Conservation (phyloP, 2,888 invertebrate genomes). For the Acronicta psi region DNA sequence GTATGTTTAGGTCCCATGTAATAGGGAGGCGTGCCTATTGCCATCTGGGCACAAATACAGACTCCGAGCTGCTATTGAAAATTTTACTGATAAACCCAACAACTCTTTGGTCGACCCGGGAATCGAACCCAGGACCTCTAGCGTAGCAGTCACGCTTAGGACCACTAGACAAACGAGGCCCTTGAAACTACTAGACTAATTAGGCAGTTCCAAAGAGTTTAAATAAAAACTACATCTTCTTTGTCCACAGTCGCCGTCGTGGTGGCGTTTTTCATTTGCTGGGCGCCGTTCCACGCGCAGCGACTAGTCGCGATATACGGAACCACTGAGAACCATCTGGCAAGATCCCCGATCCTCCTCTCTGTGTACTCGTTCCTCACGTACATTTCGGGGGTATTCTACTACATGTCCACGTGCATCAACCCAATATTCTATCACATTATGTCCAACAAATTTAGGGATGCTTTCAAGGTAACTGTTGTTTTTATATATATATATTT, state of each 20-base stretch:
- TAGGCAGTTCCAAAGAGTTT: no score
- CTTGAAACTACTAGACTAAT: no score
- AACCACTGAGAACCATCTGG: slow-evolving; percentile 79
- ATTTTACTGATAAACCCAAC: no score
- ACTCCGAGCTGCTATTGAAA: no score
- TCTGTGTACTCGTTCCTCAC: slow-evolving; percentile 92
- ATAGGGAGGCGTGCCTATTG: no score
- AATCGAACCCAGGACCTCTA: no score
- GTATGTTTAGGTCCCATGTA: no score
- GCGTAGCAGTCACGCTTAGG: no score
- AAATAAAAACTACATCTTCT: neutral
- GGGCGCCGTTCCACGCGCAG: slow-evolving; percentile 98
- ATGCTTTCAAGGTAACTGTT: slow-evolving; percentile 94
- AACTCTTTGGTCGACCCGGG: no score
- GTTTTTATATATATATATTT: no score
- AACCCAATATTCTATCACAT: slow-evolving; percentile 98
- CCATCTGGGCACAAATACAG: no score
- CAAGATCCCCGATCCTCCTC: slow-evolving; percentile 81
- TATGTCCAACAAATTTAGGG: slow-evolving; percentile 97
- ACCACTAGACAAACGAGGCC: no score
- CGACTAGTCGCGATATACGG: slow-evolving; percentile 94
- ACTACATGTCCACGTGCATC: slow-evolving; percentile 97
- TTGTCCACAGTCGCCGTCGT: slow-evolving; percentile 93
- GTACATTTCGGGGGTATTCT: slow-evolving; percentile 96
- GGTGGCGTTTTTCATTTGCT: slow-evolving; percentile 96